These are phyloP conservation scores for Bombus sibiricus DNA, from an alignment of 1,140 invertebrate genomes.

Conservation along the genomic window DNA sequence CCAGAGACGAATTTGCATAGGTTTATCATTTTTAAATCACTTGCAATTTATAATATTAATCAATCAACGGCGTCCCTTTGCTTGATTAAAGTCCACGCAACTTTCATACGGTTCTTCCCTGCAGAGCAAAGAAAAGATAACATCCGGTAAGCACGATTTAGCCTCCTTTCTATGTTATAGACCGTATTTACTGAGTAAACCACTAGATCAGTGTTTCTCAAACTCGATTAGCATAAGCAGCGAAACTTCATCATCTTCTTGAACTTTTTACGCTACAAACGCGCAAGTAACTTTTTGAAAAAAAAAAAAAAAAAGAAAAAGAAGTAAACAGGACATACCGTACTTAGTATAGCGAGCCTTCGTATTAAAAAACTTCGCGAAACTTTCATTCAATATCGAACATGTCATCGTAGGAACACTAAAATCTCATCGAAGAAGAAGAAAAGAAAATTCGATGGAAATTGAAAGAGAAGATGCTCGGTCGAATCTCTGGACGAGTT, in stretches of 20 bases:
- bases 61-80: too few relatives aligned
- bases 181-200: constrained; percentile 24
- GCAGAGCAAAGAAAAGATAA: constrained; percentile 16
- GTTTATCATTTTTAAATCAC: background rate
- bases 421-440: background rate
- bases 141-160: constrained; percentile 18
- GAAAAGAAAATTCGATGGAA: too few relatives aligned
- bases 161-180: constrained; percentile 25
- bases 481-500: too few relatives aligned
- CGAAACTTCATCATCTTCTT: background rate
- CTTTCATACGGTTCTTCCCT: background rate
- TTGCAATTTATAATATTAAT: background rate
- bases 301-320: background rate
- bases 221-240: constrained; percentile 8
- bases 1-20: background rate
- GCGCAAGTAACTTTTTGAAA: background rate
- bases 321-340: too few relatives aligned
- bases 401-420: background rate
- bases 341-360: too few relatives aligned
- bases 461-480: too few relatives aligned
- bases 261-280: background rate
- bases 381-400: background rate
- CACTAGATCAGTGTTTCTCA: constrained; percentile 20
- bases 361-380: background rate
- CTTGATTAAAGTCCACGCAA: constrained; percentile 2